Evolutionary conservation across 2,888 invertebrate genomes (phyloP), one percentile per base, ranked within the genome.

Genomic region (Cephus pygmeus): DNA sequence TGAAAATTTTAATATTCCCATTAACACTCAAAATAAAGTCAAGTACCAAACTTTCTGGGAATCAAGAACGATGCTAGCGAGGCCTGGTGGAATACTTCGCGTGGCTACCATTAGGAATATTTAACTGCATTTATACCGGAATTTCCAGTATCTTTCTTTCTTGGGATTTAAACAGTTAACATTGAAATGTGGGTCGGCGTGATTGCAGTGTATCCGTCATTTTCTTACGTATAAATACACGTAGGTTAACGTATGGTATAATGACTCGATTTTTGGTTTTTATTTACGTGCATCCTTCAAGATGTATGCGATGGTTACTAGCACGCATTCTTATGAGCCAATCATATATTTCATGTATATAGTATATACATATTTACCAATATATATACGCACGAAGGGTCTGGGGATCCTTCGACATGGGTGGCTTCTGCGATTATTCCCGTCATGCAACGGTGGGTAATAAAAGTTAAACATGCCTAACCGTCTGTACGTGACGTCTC

Each of bases 401-500:
- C 76, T 74, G 34, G 69, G 79, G 81, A 77, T 79, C 76, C 76
- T 77, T 40, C 86, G 78, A 82, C 86, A 87, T 87, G 90, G 90
- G 90, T 90, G 90, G 89, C 85, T 82, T 77, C 80, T 78, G 84
- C 84, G 84, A 88, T 87, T 89, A 90, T 90, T 90, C 90, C 83
- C 85, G 87, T 90, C 90, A 87, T 89, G 90, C 85, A 84, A 88
- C 73, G 81, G 83, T 81, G 83, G 84, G 85, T 86, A 85, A 87
- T 88, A 89, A 89, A 90, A 87, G 87, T 86, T 89, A 89, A 89
- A 88, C 89, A 87, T 85, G 88, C 85, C 82, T 88, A 88, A 89
- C 85, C 85, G 84, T 83, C 84, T 82, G 83, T 86, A 87, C 88
- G 88, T 88, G 87, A 86, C 86, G 82, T 82, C 83, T 85, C 81